These are phyloP conservation scores for Antheraea mylitta DNA, from an alignment of 1,140 invertebrate species.

Conservation along the genomic window DNA sequence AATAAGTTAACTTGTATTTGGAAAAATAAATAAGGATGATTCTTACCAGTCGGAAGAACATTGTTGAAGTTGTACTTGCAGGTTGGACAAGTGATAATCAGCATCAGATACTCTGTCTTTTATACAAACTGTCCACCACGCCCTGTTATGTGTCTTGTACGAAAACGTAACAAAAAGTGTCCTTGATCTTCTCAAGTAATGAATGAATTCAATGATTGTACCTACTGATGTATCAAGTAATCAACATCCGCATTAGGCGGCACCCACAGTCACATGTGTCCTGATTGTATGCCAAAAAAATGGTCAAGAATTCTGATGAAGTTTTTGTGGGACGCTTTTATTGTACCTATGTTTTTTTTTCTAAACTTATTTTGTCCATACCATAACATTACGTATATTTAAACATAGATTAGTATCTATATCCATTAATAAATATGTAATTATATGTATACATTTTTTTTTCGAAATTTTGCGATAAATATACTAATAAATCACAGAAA, in stretches of 20 bases:
- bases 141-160: conserved; percentile 38
- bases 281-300: background rate
- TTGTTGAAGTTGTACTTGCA: conserved; percentile 49
- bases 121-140: conserved; percentile 59
- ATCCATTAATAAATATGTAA: no score
- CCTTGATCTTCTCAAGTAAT: conserved; percentile 67
- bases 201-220: conserved; percentile 45
- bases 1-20: background rate
- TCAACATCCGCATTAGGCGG: conserved; percentile 51
- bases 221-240: conserved; percentile 31
- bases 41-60: conserved; percentile 69
- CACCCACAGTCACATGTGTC: conserved; percentile 14
- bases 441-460: no score
- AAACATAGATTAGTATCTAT: no score
- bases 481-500: no score
- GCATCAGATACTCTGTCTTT: conserved; percentile 38
- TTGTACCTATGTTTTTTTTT: no score
- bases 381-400: no score
- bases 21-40: conserved; percentile 4
- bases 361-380: no score
- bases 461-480: no score
- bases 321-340: no score
- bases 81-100: conserved; percentile 54
- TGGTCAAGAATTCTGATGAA: no score
- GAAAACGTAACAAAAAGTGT: conserved; percentile 51